Conservation (phyloP, 2,888 invertebrate genomes). For the Microctonus aethiopoides region DNA sequence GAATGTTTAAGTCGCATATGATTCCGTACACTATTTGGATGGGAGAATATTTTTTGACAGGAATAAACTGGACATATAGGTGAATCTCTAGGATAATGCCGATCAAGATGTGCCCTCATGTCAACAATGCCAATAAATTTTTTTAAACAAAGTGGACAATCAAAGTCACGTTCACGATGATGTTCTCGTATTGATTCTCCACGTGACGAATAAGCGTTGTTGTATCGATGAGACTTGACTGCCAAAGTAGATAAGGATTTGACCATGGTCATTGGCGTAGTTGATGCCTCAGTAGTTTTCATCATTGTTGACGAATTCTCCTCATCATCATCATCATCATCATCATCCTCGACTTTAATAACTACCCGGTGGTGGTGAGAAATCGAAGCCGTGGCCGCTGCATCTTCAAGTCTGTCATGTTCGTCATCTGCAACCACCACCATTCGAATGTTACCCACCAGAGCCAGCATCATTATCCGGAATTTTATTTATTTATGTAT, state of each 20-base stretch:
- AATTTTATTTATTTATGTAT: slow-evolving; percentile 6
- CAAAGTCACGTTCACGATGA: slow-evolving; percentile 68
- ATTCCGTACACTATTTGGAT: slow-evolving; percentile 88
- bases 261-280: neutral
- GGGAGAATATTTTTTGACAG: slow-evolving; percentile 81
- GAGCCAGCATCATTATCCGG: slow-evolving; percentile 58
- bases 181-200: slow-evolving; percentile 57
- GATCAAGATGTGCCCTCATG: slow-evolving; percentile 81
- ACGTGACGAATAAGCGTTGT: neutral
- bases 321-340: slow-evolving; percentile 33
- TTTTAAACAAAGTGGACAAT: slow-evolving; percentile 80
- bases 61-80: slow-evolving; percentile 82
- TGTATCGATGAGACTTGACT: slow-evolving; percentile 54
- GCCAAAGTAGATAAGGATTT: slow-evolving; percentile 35
- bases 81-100: slow-evolving; percentile 87
- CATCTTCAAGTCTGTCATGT: slow-evolving; percentile 61
- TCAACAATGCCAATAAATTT: slow-evolving; percentile 75
- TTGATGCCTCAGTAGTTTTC: neutral
- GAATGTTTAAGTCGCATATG: slow-evolving; percentile 88
- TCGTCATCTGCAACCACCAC: slow-evolving; percentile 68
- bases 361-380: slow-evolving; percentile 32
- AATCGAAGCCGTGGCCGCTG: slow-evolving; percentile 42
- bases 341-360: slow-evolving; percentile 48
- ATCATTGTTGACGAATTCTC: neutral
- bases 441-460: slow-evolving; percentile 66